Base-by-base conservation (phyloP, 2,888 invertebrate genomes). In the Enchytraeus crypticus region DNA sequence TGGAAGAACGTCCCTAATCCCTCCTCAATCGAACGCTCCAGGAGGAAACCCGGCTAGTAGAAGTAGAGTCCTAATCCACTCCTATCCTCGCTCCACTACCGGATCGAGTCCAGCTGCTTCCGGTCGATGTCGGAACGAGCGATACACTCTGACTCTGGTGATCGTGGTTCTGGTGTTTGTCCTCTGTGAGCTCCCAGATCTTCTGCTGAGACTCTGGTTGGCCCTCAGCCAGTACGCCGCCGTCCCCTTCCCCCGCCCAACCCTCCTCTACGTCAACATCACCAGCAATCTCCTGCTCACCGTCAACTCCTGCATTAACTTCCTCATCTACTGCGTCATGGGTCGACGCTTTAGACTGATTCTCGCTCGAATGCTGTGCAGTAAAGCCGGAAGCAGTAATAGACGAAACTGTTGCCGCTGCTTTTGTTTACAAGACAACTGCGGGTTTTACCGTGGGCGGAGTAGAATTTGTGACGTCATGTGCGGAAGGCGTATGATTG, bases 291-390 rank as follows among this genome's bases (percentile, higher is more conserved):
- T 67, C 5, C 62, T 61, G 43, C 64, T 67, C 32, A 65, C 67
- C 27, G 54, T 67, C 53, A 67, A 67, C 61, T 64, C 64, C 21
- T 67, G 66, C 54, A 53, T 65, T 30, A 67, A 67, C 58, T 67
- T 67, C 60, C 61, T 67, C 59, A 67, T 67, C 46, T 67, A 67
- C 60, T 67, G 67, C 62, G 63, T 67, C 57, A 62, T 67, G 47
- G 67, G 67, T 3, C 49, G 60, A 27, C 62, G 62, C 26, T 67
- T 67, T 46, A 57, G 67, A 14, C 27, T 38, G 27, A 67, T 67
- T 43, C 55, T 67, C 5, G 32, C 58, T 47, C 62, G n/a, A n/a
- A n/a, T n/a, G n/a, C n/a, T n/a, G n/a, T n/a, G n/a, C n/a, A n/a
- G n/a, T n/a, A n/a, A n/a, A n/a, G n/a, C n/a, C n/a, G n/a, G n/a